Base-by-base conservation (phyloP, 1,140 invertebrate genomes). In the Meloidogyne exigua region DNA sequence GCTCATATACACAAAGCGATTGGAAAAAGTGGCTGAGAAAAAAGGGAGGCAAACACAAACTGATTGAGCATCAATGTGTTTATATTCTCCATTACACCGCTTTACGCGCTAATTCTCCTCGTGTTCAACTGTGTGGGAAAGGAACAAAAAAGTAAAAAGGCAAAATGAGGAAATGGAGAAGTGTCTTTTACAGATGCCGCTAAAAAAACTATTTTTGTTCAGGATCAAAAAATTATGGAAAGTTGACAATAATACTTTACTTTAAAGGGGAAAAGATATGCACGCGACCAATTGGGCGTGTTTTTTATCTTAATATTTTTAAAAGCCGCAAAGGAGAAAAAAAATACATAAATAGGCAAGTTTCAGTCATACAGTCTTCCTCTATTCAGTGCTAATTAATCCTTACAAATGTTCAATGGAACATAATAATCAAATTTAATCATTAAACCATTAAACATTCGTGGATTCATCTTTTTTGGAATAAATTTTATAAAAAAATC, bases 81-180 rank as follows among this genome's bases (percentile, higher is more conserved):
- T 42, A 42, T 42, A 42, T 42, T 42, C 44, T 57, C 49, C 7
- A 44, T 44, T 44, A 44, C 42, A 44, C 49, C 49, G 49, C 49
- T 57, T n/a, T n/a, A 39, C 36, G 49, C 49, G 49, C 49, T 57
- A 57, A 57, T 57, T 57, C 49, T 18, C 18, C n/a, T 57, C 18
- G 49, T 57, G 49, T 57, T 57, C 18, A 57, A 57, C 49, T 57
- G 49, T 57, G 49, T 57, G 49, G 49, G 49, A 57, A 57, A 57
- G 49, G 7, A 57, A n/a, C n/a, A n/a, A n/a, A 57, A 57, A 57
- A n/a, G 3, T n/a, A 57, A 57, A 57, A 57, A n/a, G n/a, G 49
- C 49, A 57, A 57, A 57, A 57, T 21, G 2, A n/a, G 18, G 49
- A n/a, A 57, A n/a, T 15, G 18, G 9, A 57, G n/a, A 49, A 49